Evolutionary conservation across 2,797 vertebrate species (phyloP).

Genomic region (Vipera ursinii): DNA sequence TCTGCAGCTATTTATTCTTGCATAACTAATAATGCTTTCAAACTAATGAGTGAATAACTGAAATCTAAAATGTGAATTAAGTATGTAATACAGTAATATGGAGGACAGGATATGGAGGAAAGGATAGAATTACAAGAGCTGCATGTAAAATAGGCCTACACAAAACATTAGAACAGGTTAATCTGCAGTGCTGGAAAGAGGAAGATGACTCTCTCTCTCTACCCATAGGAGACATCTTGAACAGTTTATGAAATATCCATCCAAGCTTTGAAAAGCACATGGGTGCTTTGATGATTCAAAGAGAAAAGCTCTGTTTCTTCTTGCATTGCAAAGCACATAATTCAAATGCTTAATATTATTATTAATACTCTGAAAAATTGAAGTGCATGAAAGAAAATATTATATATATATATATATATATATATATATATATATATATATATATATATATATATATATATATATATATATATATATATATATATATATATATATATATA

Average conservation of each 20-base stretch:
- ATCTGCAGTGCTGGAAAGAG: neutral
- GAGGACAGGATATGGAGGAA: neutral
- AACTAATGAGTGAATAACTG: conserved; percentile 19
- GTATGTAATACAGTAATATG: conserved; percentile 8
- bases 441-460: neutral
- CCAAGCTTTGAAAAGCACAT: neutral
- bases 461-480: neutral
- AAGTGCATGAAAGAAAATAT: neutral
- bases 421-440: neutral
- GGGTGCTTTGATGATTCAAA: neutral
- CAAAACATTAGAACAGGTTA: neutral
- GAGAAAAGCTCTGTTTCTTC: neutral
- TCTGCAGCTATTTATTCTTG: neutral
- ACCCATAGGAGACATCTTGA: neutral
- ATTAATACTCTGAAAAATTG: neutral
- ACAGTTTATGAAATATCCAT: neutral
- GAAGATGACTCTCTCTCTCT: neutral
- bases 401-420: neutral
- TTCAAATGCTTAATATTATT: neutral
- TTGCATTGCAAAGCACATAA: neutral
- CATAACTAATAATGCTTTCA: neutral
- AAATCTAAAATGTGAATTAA: conserved; percentile 1
- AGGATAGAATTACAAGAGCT: neutral
- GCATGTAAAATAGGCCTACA: neutral
- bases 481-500: neutral